Evolutionary conservation across 2,888 invertebrate species (phyloP), one percentile per base, ranked within the genome.

Genomic region (Mythimna vitellina): DNA sequence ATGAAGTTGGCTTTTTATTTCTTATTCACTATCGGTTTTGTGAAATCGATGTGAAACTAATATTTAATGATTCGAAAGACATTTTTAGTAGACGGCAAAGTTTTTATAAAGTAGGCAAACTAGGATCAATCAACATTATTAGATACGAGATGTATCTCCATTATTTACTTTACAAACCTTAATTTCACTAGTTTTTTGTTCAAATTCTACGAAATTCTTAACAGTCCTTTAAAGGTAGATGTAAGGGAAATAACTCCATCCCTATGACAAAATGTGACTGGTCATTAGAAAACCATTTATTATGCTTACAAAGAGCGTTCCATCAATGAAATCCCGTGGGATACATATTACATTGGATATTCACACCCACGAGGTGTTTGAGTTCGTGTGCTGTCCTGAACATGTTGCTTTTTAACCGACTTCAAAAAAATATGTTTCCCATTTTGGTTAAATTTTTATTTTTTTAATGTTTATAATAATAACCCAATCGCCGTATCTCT

Each of bases 271-370:
- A 74, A 83, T 80, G 80, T 76, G 20, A 57, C 42, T n/a, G 74
- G 78, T 76, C 88, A 88, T 89, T 87, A 89, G 70, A 87, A 88
- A 85, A 77, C 81, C 87, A 89, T 89, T 86, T 87, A 78, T 88
- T 86, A 87, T 77, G 75, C 65, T 17, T 70, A 88, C 88, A 89
- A 88, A 85, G 79, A 65, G 35, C 56, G 32, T 53, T 46, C 57
- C 76, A 68, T 83, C 69, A 73, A 81, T 70, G 77, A 74, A 70
- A 76, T 60, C 65, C 57, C 67, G 72, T 79, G 68, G 81, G 65
- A 57, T 10, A 64, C 69, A 51, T 29, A 49, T 60, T 53, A 61
- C 53, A 42, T 65, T 70, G 46, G 67, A 53, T 56, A 64, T 72
- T 57, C 25, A 54, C 62, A 62, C 53, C 57, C 53, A 51, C 49